phyloP scores from a whole-genome alignment of 2,888 invertebrate species.

The Uloborus plumipes region DNA sequence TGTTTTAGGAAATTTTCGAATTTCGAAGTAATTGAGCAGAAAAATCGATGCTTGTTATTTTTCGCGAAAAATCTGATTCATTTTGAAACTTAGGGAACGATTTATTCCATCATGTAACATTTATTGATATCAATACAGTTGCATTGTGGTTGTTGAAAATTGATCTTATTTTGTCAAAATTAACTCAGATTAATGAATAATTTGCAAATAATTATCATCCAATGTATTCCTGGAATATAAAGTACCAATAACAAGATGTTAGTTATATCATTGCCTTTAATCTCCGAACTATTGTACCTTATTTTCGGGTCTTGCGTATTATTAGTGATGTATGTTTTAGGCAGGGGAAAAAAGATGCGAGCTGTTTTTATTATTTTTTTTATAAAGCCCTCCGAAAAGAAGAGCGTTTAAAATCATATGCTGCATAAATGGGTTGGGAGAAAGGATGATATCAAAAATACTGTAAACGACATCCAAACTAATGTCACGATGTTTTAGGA shows the following conservation, averaged over 20 bases:
- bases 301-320: constrained; percentile 55
- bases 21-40: no score
- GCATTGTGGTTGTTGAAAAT: no score
- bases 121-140: no score
- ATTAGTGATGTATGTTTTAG: constrained; percentile 58
- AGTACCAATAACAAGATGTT: constrained; percentile 59
- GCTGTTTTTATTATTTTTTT: no score
- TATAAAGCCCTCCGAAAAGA: constrained; percentile 29
- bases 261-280: constrained; percentile 57
- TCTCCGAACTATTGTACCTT: constrained; percentile 32
- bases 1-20: constrained; percentile 13
- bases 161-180: no score
- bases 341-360: constrained; percentile 20
- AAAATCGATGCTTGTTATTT: no score
- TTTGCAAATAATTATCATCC: no score
- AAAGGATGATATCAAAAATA: constrained; percentile 25
- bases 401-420: constrained; percentile 42
- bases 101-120: no score
- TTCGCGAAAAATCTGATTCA: no score
- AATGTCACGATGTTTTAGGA: constrained; percentile 12
- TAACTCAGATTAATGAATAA: no score
- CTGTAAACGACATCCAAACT: constrained; percentile 43
- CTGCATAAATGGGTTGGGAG: constrained; percentile 2
- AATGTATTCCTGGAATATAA: constrained; percentile 55
- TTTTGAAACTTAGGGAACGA: no score